Conservation (phyloP, 1,140 invertebrate species). For the Neotoxoptera formosana region DNA sequence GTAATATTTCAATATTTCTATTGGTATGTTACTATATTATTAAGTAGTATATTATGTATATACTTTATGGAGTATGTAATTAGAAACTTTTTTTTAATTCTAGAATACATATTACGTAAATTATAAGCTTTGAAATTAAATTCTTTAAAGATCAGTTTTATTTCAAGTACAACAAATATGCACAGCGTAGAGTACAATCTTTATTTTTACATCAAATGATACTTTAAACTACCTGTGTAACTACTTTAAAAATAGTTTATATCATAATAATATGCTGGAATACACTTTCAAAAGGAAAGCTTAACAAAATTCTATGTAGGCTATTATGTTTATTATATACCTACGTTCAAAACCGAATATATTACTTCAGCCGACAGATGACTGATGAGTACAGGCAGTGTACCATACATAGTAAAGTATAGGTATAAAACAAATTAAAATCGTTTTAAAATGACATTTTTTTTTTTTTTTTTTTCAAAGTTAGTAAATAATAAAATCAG, state of each 20-base stretch:
- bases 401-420: not conserved
- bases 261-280: not conserved
- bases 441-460: not conserved
- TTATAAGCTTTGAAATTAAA: not conserved
- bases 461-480: no score
- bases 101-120: not conserved
- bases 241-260: not conserved
- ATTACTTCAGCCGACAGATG: not conserved
- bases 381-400: not conserved
- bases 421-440: not conserved
- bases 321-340: not conserved
- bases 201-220: constrained; percentile 2
- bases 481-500: not conserved
- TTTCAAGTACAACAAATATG: not conserved
- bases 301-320: not conserved
- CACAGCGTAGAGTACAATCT: not conserved
- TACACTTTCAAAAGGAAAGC: not conserved
- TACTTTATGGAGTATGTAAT: not conserved
- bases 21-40: no score
- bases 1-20: no score
- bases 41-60: not conserved
- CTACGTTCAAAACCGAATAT: not conserved
- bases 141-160: not conserved
- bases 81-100: not conserved
- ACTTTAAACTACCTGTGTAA: not conserved